A percentile compares a stretch with the other conserved stretches of the same genome.
Conservation (phyloP, 2,797 vertebrate genomes). For the Coregonus sp. region DNA sequence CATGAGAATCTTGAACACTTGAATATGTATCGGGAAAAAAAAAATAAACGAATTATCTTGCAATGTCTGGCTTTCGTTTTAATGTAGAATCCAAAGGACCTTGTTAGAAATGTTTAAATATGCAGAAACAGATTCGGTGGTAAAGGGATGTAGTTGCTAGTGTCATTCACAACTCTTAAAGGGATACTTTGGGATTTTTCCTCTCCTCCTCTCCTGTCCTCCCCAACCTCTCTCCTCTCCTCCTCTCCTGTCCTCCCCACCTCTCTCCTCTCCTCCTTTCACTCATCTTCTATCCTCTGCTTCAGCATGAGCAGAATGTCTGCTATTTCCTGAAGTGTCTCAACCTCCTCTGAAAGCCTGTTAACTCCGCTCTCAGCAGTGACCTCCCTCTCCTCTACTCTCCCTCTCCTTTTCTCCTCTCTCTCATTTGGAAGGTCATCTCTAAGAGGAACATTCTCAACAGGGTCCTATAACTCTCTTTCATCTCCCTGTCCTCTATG, state of each 20-base stretch:
- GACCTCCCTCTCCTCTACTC: constrained; percentile 32
- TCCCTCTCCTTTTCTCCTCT: constrained; percentile 17
- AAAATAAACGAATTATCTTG: constrained; percentile 60
- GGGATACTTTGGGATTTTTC: too few species aligned
- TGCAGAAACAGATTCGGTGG: background rate
- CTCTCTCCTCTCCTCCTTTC: background rate
- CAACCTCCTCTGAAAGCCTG: constrained; percentile 47
- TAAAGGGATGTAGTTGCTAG: background rate
- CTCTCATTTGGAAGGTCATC: constrained; percentile 25
- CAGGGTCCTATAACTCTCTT: constrained; percentile 31
- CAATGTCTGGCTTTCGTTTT: constrained; percentile 46
- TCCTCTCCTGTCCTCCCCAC: too few species aligned
- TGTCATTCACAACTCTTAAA: background rate
- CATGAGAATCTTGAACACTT: constrained; percentile 73
- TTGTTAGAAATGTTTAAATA: background rate
- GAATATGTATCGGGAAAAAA: constrained; percentile 76
- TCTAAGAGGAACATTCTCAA: constrained; percentile 27
- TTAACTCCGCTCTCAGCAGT: constrained; percentile 25
- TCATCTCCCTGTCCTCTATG: constrained; percentile 19
- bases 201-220: too few species aligned
- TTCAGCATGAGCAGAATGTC: constrained; percentile 68
- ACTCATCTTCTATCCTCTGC: constrained; percentile 37
- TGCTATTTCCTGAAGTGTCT: constrained; percentile 62
- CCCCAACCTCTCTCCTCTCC: too few species aligned
- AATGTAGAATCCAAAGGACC: background rate